Evolutionary conservation across 2,113 vertebrate species (phyloP).

Genomic region (Pangasianodon gigas): DNA sequence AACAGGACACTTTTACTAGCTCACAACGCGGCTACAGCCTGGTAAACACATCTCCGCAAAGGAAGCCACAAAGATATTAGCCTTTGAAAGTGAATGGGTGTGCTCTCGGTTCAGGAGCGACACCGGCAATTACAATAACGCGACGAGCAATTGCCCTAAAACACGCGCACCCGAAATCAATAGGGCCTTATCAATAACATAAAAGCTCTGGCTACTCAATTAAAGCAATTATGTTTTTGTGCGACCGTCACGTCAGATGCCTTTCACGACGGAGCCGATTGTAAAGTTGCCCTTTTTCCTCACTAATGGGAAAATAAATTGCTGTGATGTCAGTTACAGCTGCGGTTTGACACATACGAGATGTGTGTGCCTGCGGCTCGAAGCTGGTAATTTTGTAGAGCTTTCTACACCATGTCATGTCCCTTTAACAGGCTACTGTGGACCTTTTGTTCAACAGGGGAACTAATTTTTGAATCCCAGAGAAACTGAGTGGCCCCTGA

Average conservation of each 20-base stretch:
- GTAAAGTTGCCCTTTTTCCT: slow-evolving; percentile 41
- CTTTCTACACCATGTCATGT: slow-evolving; percentile 36
- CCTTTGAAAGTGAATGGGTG: not conserved
- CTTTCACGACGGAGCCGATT: slow-evolving; percentile 17
- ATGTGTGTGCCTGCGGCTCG: slow-evolving; percentile 8
- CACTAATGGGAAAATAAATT: slow-evolving; percentile 62
- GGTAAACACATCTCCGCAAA: slow-evolving; percentile 27
- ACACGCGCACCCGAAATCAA: slow-evolving; percentile 47
- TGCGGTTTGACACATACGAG: slow-evolving; percentile 11
- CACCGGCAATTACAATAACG: slow-evolving; percentile 35
- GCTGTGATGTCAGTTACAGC: slow-evolving; percentile 35
- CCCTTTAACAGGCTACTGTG: slow-evolving; percentile 40
- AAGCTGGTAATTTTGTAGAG: slow-evolving; percentile 45
- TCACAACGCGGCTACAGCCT: slow-evolving; percentile 20
- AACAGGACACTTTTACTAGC: slow-evolving; percentile 40
- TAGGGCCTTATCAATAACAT: slow-evolving; percentile 55
- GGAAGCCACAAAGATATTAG: slow-evolving; percentile 27
- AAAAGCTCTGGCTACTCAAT: slow-evolving; percentile 56
- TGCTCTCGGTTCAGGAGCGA: not conserved
- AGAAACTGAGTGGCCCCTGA: slow-evolving; percentile 2
- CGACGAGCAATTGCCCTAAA: slow-evolving; percentile 37
- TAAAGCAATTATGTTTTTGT: slow-evolving; percentile 50
- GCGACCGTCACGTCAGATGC: slow-evolving; percentile 31
- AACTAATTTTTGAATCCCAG: slow-evolving; percentile 49
- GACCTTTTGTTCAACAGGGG: slow-evolving; percentile 44